Conservation (phyloP, 2,113 vertebrate genomes). For the Cichladusa arquata region DNA sequence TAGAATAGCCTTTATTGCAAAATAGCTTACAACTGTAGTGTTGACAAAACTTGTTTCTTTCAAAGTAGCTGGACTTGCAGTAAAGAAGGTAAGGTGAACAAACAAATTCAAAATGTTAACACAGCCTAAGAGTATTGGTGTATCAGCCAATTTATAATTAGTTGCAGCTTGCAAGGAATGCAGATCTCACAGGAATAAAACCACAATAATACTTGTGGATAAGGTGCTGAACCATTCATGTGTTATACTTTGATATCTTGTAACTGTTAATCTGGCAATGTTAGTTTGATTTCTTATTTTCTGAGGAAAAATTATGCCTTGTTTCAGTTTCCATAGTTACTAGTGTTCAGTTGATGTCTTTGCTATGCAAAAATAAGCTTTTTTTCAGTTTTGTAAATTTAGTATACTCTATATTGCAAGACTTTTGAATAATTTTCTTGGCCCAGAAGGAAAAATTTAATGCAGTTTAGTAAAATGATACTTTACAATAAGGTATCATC, state of each 20-base stretch:
- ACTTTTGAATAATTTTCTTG: neutral
- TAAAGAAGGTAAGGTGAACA: neutral
- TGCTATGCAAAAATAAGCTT: neutral
- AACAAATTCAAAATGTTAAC: slow-evolving; percentile 47
- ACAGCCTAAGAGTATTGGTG: neutral
- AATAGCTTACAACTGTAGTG: slow-evolving; percentile 31
- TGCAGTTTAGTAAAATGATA: neutral
- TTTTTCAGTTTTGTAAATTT: neutral
- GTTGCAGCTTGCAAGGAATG: neutral
- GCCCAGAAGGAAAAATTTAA: neutral
- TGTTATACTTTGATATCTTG: neutral
- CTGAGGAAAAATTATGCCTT: neutral
- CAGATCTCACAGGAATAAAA: neutral
- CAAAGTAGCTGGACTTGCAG: slow-evolving; percentile 33
- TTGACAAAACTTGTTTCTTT: slow-evolving; percentile 31
- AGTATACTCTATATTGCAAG: neutral
- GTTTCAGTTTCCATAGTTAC: slow-evolving; percentile 17
- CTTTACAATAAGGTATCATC: neutral
- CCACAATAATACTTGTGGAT: neutral
- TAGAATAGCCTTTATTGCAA: slow-evolving; percentile 30
- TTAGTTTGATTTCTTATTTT: neutral
- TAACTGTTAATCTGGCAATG: neutral
- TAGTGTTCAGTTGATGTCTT: neutral
- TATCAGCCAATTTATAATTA: slow-evolving; percentile 43
- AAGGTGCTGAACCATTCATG: neutral